Percentiles rank a stretch among this genome's conserved stretches.
These are phyloP conservation scores for Cyprinodon diabolis DNA, from an alignment of 2,797 vertebrate genomes.

Conservation along the genomic window DNA sequence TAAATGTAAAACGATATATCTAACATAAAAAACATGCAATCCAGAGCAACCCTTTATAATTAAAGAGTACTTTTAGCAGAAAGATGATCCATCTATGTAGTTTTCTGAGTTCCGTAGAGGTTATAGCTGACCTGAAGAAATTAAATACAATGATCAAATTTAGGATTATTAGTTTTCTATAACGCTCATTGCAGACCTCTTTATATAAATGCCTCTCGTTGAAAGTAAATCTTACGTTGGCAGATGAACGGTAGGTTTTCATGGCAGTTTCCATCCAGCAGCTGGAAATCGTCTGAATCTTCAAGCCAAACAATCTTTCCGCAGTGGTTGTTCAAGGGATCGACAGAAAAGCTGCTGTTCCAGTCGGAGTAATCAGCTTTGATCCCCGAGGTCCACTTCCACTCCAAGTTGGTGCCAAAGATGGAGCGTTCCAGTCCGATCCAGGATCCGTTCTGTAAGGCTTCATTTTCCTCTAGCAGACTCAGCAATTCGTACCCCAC, in stretches of 20 bases:
- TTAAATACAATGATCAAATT: no score
- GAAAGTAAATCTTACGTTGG: background rate
- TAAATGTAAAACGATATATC: no score
- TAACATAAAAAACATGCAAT: no score
- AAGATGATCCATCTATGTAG: no score
- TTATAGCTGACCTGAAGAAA: no score
- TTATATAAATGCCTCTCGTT: no score
- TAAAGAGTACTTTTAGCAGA: no score
- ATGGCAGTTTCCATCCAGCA: background rate
- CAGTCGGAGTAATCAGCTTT: accelerated
- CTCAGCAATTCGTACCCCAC: accelerated
- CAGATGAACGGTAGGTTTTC: constrained; percentile 20
- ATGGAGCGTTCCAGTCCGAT: constrained; percentile 28
- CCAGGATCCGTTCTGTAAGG: background rate
- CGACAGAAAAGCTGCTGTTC: accelerated
- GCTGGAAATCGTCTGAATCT: accelerated
- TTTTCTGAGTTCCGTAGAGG: no score
- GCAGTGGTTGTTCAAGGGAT: constrained; percentile 16
- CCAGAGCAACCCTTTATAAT: no score
- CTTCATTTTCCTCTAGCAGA: accelerated
- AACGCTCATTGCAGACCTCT: no score
- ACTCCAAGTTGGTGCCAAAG: background rate
- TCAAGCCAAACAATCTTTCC: background rate
- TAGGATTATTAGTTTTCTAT: no score
- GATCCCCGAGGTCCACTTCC: constrained; percentile 15